phyloP scores from a whole-genome alignment of 2,888 invertebrate species.

The Brenthis hecate region DNA sequence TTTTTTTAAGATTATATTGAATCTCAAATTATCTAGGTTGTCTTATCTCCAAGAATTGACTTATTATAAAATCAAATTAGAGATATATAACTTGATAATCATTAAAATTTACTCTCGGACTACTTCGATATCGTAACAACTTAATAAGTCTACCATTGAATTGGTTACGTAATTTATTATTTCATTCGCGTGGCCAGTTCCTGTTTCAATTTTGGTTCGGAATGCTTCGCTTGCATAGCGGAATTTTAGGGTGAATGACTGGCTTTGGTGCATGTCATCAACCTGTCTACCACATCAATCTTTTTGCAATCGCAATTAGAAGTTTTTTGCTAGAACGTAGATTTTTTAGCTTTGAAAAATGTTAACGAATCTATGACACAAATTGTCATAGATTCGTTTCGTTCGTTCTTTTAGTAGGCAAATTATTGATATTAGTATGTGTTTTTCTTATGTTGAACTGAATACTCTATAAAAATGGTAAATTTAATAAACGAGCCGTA shows the following conservation, averaged over 20 bases:
- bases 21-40: neutral
- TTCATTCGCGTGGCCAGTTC: constrained; percentile 59
- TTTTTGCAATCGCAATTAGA: constrained; percentile 21
- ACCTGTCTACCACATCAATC: constrained; percentile 9
- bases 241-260: constrained; percentile 39
- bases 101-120: constrained; percentile 38
- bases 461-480: too few relatives aligned
- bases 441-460: neutral
- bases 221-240: constrained; percentile 41
- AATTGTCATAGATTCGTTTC: too few relatives aligned
- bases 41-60: constrained; percentile 17
- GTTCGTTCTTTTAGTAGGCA: too few relatives aligned
- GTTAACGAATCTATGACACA: neutral
- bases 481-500: too few relatives aligned
- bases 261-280: constrained; percentile 44
- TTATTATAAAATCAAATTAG: constrained; percentile 31
- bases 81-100: constrained; percentile 32
- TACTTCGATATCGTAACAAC: constrained; percentile 32
- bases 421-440: neutral
- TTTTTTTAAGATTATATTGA: too few relatives aligned
- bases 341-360: neutral
- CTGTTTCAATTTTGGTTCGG: constrained; percentile 56
- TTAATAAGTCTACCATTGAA: constrained; percentile 53
- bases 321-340: constrained; percentile 13
- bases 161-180: constrained; percentile 61